Evolutionary conservation across 1,140 invertebrate genomes (phyloP).

Genomic region (Eubasilissa regina): DNA sequence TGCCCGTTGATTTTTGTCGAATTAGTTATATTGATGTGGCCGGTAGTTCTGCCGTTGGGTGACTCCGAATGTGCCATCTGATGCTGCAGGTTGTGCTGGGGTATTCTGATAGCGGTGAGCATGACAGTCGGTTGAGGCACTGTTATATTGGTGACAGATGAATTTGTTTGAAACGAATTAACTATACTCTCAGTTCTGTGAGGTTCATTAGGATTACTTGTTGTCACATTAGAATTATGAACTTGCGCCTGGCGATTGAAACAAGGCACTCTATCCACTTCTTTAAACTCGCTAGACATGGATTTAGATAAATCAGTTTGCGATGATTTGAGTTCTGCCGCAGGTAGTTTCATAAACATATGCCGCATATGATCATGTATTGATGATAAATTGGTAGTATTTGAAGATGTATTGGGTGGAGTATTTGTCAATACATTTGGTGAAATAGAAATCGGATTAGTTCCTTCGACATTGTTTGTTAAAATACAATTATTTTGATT

Average conservation of each 20-base stretch:
- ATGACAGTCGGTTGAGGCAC: constrained; percentile 69
- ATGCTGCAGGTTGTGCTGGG: constrained; percentile 64
- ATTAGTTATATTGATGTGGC: constrained; percentile 68
- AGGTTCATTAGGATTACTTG: constrained; percentile 31
- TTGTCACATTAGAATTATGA: constrained; percentile 31
- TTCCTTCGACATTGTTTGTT: neutral
- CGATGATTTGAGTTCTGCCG: constrained; percentile 19
- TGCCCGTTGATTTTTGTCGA: constrained; percentile 69
- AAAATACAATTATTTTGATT: neutral
- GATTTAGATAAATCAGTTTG: constrained; percentile 15
- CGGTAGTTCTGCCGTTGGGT: constrained; percentile 65
- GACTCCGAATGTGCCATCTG: constrained; percentile 29
- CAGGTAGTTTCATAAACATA: constrained; percentile 49
- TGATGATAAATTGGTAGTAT: constrained; percentile 32
- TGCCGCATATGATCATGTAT: constrained; percentile 53
- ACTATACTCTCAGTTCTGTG: constrained; percentile 52
- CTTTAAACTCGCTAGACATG: constrained; percentile 33
- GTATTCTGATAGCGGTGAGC: constrained; percentile 71
- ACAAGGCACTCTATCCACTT: constrained; percentile 52
- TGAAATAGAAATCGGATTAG: neutral
- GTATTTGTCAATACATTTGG: constrained; percentile 4
- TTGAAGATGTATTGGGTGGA: neutral
- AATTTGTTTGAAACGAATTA: constrained; percentile 33
- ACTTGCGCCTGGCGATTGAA: constrained; percentile 46
- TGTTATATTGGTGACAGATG: constrained; percentile 64